Evolutionary conservation across 1,140 invertebrate genomes (phyloP).

Genomic region (Geopemphigus sp.): DNA sequence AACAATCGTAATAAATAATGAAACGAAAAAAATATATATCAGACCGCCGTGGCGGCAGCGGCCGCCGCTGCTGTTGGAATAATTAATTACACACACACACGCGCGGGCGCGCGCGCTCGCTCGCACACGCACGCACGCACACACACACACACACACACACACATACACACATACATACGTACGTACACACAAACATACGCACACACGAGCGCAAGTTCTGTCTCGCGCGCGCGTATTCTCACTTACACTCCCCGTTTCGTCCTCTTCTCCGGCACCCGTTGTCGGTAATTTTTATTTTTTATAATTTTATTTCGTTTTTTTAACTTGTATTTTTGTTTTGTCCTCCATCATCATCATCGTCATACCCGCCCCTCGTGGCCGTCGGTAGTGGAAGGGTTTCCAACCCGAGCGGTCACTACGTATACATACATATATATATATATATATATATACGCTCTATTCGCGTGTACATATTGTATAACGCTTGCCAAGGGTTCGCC

Average conservation of each 20-base stretch:
- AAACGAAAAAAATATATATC: conserved; percentile 45
- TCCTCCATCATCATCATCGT: conserved; percentile 32
- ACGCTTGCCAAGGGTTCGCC: neutral
- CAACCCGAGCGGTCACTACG: conserved; percentile 2
- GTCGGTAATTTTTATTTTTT: conserved; percentile 34
- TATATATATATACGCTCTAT: neutral
- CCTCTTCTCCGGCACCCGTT: conserved; percentile 14
- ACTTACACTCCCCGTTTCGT: neutral
- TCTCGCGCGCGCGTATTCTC: conserved; percentile 17
- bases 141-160: neutral
- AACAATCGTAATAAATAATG: conserved; percentile 46
- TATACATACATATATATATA: neutral
- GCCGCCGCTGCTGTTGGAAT: conserved; percentile 34
- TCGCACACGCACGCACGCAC: neutral
- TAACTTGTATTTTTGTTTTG: conserved; percentile 36
- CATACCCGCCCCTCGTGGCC: neutral
- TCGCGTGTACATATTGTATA: neutral
- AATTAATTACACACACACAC: conserved; percentile 26
- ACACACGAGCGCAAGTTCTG: too few species aligned
- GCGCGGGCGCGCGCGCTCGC: neutral
- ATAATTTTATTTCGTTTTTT: conserved; percentile 35
- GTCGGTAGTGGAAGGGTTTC: neutral
- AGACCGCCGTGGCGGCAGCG: conserved; percentile 33
- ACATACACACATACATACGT: neutral
- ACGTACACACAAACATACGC: neutral